Percentiles rank a stretch among this genome's conserved stretches.
phyloP scores from a whole-genome alignment of 1,140 invertebrate genomes.

The Drosophila punjabiensis region DNA sequence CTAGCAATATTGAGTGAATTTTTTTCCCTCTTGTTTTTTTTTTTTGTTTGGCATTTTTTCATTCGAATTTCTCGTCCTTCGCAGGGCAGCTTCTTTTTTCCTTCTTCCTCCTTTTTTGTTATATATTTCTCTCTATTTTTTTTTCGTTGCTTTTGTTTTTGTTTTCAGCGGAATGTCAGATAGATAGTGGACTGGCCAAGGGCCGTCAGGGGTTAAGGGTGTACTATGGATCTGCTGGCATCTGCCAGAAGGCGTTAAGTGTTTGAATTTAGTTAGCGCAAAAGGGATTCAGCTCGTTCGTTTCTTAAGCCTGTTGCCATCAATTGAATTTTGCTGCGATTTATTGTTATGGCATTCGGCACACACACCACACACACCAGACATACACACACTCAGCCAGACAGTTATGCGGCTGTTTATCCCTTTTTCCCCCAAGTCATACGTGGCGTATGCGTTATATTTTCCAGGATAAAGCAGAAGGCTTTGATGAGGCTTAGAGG shows the following conservation, averaged over 20 bases:
- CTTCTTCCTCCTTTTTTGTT: constrained; percentile 2
- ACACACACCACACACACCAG: background rate
- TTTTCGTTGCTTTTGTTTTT: background rate
- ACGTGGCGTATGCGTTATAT: constrained; percentile 44
- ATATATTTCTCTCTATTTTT: background rate
- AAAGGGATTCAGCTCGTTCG: constrained; percentile 9
- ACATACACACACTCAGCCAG: constrained; percentile 29
- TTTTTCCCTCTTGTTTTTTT: constrained; percentile 24
- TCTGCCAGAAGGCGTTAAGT: constrained; percentile 51
- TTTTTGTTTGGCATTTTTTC: constrained; percentile 28
- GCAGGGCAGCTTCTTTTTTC: background rate
- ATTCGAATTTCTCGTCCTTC: constrained; percentile 19
- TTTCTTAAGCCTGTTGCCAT: constrained; percentile 12
- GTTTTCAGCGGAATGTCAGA: constrained; percentile 48
- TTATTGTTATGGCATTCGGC: constrained; percentile 49
- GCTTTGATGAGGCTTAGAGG: background rate
- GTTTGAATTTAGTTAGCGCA: constrained; percentile 53
- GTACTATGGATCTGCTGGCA: constrained; percentile 25
- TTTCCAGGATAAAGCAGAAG: background rate
- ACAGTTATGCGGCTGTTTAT: constrained; percentile 46
- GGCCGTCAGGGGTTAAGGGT: constrained; percentile 7
- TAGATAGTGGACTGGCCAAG: background rate
- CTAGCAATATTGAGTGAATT: constrained; percentile 52
- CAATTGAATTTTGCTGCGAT: constrained; percentile 53
- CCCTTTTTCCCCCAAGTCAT: background rate